These are phyloP conservation scores for Eugnorisma glareosa DNA, from an alignment of 2,888 invertebrate species.

Conservation along the genomic window DNA sequence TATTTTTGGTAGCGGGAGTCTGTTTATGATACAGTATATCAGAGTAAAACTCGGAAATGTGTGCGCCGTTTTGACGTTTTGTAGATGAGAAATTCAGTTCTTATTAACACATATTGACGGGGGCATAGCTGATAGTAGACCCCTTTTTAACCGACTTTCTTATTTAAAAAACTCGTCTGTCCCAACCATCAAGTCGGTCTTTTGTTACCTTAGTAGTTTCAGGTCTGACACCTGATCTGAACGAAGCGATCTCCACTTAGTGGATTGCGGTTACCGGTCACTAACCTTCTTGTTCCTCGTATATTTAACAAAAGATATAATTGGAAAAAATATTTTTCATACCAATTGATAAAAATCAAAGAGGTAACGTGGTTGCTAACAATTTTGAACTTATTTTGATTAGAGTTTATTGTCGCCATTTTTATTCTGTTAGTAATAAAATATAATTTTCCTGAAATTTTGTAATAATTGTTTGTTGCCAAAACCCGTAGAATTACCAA, in stretches of 20 bases:
- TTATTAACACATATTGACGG: background rate
- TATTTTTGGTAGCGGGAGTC: background rate
- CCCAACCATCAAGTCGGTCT: background rate
- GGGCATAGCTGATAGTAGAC: background rate
- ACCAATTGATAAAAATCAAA: background rate
- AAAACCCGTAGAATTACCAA: too few relatives aligned
- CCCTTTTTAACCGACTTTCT: too few relatives aligned
- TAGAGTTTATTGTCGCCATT: background rate
- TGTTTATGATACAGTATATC: background rate
- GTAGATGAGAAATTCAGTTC: background rate
- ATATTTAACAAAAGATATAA: background rate
- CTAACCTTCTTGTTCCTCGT: background rate
- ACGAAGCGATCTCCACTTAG: background rate
- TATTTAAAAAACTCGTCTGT: background rate
- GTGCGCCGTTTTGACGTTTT: background rate
- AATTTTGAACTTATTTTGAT: background rate
- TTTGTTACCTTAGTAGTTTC: background rate
- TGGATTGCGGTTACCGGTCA: background rate
- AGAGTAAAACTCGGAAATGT: background rate
- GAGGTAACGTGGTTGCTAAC: background rate
- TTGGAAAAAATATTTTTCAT: background rate
- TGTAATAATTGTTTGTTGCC: too few relatives aligned
- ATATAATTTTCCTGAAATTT: background rate
- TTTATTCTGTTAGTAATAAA: background rate
- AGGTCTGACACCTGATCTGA: slow-evolving; percentile 14